Evolutionary conservation across 2,888 invertebrate species (phyloP).

Genomic region (Eristalis intricaria): DNA sequence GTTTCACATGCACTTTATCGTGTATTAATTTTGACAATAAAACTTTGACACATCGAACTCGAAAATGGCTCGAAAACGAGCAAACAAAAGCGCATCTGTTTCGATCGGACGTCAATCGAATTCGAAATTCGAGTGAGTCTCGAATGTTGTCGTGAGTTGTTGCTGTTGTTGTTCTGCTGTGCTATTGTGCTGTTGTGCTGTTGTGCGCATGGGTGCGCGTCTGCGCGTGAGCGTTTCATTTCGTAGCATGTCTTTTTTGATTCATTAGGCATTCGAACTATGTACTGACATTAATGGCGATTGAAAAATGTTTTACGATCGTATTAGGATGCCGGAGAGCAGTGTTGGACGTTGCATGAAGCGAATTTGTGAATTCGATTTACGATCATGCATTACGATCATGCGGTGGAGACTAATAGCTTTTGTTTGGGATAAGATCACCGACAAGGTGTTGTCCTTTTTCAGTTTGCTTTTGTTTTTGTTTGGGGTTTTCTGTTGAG

Average conservation of each 20-base stretch:
- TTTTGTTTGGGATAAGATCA: conserved; percentile 29
- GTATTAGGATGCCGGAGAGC: conserved; percentile 62
- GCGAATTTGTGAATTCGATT: conserved; percentile 31
- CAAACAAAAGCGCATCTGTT: conserved; percentile 5
- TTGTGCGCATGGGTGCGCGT: conserved; percentile 31
- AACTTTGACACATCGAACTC: conserved; percentile 57
- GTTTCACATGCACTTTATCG: conserved; percentile 67
- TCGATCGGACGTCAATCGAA: conserved; percentile 37
- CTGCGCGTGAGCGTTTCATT: conserved; percentile 52
- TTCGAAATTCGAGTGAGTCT: conserved; percentile 60
- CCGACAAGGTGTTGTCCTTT: conserved; percentile 14
- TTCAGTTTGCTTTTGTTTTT: neutral
- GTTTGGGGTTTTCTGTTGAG: neutral
- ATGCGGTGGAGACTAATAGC: conserved; percentile 14
- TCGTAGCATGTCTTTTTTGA: conserved; percentile 34
- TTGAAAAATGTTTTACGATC: conserved; percentile 67
- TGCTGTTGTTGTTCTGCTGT: too few species aligned
- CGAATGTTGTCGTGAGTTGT: conserved; percentile 34
- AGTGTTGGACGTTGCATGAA: conserved; percentile 37
- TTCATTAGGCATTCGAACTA: conserved; percentile 62
- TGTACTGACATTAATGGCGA: conserved; percentile 71
- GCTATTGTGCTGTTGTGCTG: too few species aligned
- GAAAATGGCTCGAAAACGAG: neutral
- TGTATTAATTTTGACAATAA: conserved; percentile 59
- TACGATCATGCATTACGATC: conserved; percentile 40